These are phyloP conservation scores for Sebastes wilsoni DNA, from an alignment of 2,797 vertebrate genomes.

Conservation along the genomic window DNA sequence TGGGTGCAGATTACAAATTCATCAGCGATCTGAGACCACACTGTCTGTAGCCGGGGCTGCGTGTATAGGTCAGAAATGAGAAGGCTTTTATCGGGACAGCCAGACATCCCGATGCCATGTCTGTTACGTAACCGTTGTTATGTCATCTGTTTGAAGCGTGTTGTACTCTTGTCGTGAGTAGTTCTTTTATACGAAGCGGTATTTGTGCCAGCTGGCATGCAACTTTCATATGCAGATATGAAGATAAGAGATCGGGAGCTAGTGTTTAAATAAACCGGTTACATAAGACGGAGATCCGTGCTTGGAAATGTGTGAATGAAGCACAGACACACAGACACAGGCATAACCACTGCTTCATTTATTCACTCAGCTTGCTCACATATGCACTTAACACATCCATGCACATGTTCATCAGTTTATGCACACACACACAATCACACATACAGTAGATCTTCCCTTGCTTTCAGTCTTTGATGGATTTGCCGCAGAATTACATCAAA, in stretches of 20 bases:
- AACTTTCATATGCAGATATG: constrained; percentile 66
- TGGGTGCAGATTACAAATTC: constrained; percentile 63
- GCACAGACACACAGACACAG: constrained; percentile 11
- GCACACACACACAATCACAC: neutral
- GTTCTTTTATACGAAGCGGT: constrained; percentile 54
- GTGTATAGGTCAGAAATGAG: constrained; percentile 56
- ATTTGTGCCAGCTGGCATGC: constrained; percentile 73
- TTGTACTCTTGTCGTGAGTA: constrained; percentile 58
- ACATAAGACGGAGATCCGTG: constrained; percentile 55
- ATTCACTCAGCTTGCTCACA: constrained; percentile 28
- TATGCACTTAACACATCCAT: constrained; percentile 15
- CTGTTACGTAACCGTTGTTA: constrained; percentile 74
- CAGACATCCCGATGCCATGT: constrained; percentile 54
- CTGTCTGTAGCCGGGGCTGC: constrained; percentile 18
- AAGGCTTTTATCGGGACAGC: constrained; percentile 43
- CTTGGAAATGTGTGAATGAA: constrained; percentile 61
- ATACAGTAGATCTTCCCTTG: neutral
- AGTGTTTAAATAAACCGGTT: constrained; percentile 65
- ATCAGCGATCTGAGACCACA: constrained; percentile 47
- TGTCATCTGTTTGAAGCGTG: constrained; percentile 70
- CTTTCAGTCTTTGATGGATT: constrained; percentile 39
- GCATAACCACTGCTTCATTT: constrained; percentile 8
- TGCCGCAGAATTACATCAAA: constrained; percentile 53
- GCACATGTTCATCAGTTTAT: constrained; percentile 14
- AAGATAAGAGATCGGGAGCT: constrained; percentile 56